Evolutionary conservation across 2,113 vertebrate species (phyloP).

Genomic region (Ochotona curzoniae): DNA sequence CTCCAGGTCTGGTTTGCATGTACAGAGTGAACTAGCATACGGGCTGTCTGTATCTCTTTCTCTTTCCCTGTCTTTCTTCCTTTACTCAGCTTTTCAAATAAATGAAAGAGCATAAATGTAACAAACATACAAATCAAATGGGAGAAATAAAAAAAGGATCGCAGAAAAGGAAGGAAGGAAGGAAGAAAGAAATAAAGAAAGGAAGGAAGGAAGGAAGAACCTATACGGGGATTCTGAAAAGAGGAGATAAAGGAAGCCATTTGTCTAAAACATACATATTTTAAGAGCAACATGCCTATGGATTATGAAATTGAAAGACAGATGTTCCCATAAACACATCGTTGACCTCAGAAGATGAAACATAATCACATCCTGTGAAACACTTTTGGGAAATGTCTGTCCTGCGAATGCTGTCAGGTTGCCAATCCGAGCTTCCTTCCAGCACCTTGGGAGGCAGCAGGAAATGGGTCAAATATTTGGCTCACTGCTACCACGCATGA

Average conservation of each 20-base stretch:
- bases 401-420: not conserved
- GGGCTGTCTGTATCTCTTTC: no score
- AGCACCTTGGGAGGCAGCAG: no score
- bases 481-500: no score
- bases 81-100: no score
- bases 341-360: not conserved
- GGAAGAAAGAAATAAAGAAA: rapidly evolving
- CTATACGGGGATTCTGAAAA: not conserved
- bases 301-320: not conserved
- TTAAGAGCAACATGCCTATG: not conserved
- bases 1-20: no score
- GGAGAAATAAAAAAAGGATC: no score
- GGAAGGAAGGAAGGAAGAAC: not conserved
- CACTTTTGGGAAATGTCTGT: not conserved
- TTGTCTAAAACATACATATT: not conserved
- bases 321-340: not conserved
- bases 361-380: not conserved
- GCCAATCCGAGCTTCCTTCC: not conserved
- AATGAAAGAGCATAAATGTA: not conserved
- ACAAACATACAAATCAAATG: not conserved
- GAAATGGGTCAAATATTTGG: no score
- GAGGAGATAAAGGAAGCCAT: not conserved
- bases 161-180: not conserved
- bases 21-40: no score
- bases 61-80: no score